Evolutionary conservation across 2,888 invertebrate species (phyloP).

Genomic region (Eupsilia transversa): DNA sequence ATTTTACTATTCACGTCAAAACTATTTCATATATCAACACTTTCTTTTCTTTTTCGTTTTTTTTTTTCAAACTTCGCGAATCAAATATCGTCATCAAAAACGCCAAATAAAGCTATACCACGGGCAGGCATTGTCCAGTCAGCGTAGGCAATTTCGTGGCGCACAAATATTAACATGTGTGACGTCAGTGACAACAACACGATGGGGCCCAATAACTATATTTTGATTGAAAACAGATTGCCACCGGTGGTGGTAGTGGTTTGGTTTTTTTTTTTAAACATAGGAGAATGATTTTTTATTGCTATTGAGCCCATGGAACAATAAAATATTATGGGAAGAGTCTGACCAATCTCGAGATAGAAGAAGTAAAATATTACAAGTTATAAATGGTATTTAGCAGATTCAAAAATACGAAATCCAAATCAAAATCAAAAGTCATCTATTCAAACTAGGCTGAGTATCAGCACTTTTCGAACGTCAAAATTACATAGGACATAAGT

Average conservation of each 20-base stretch:
- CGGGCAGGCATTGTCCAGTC: slow-evolving; percentile 7
- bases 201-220: slow-evolving; percentile 51
- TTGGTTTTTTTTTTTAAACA: neutral
- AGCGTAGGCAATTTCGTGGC: slow-evolving; percentile 69
- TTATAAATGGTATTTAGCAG: no score
- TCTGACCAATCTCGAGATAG: neutral
- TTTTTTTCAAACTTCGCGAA: neutral
- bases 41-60: no score
- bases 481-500: no score
- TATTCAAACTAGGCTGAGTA: no score
- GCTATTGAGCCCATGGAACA: neutral
- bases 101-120: neutral
- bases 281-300: neutral
- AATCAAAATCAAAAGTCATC: no score
- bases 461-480: no score
- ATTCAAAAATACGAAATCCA: no score
- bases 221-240: slow-evolving; percentile 71
- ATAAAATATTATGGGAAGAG: neutral
- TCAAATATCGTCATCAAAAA: slow-evolving; percentile 1
- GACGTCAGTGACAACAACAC: slow-evolving; percentile 17
- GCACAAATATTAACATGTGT: slow-evolving; percentile 69
- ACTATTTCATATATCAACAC: neutral
- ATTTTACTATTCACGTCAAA: neutral
- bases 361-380: no score
- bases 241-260: neutral